Percentiles rank a stretch among this genome's conserved stretches.
Conservation (phyloP, 2,888 invertebrate genomes). For the Drosophila kuntzei region DNA sequence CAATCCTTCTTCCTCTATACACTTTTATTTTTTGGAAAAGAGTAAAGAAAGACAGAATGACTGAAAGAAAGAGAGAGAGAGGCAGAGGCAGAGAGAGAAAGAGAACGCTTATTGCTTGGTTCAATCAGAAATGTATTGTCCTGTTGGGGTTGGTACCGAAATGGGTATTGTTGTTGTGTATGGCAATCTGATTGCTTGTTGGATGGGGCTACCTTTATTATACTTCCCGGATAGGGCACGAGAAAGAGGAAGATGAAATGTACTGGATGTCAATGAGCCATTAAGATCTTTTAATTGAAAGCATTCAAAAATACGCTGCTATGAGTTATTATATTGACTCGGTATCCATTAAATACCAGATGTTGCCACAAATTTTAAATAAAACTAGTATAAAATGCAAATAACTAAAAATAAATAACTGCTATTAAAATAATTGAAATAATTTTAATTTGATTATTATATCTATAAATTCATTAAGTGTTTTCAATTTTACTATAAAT, state of each 20-base stretch:
- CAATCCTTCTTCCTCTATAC: slow-evolving; percentile 39
- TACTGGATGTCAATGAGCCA: slow-evolving; percentile 45
- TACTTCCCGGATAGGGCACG: not conserved
- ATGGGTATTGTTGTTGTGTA: slow-evolving; percentile 24
- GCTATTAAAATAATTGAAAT: too few species aligned
- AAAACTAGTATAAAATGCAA: not conserved
- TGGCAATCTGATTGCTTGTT: slow-evolving; percentile 36
- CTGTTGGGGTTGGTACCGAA: slow-evolving; percentile 14
- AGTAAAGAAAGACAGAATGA: not conserved
- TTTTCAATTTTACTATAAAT: too few species aligned
- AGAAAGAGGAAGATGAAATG: not conserved
- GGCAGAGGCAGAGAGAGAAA: not conserved
- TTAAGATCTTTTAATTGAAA: slow-evolving; percentile 52
- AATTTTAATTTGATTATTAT: too few species aligned
- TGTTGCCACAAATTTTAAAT: too few species aligned
- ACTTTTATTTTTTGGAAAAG: not conserved
- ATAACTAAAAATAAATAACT: not conserved
- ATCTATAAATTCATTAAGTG: too few species aligned
- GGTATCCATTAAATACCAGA: not conserved
- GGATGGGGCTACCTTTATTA: slow-evolving; percentile 41
- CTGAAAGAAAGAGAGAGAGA: too few species aligned
- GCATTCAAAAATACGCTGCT: slow-evolving; percentile 8
- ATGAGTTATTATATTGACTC: not conserved
- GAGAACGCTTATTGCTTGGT: slow-evolving; percentile 47
- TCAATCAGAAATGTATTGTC: slow-evolving; percentile 65